Evolutionary conservation across 2,888 invertebrate genomes (phyloP), one percentile per base, ranked within the genome.

Genomic region (Bembecia ichneumoniformis): DNA sequence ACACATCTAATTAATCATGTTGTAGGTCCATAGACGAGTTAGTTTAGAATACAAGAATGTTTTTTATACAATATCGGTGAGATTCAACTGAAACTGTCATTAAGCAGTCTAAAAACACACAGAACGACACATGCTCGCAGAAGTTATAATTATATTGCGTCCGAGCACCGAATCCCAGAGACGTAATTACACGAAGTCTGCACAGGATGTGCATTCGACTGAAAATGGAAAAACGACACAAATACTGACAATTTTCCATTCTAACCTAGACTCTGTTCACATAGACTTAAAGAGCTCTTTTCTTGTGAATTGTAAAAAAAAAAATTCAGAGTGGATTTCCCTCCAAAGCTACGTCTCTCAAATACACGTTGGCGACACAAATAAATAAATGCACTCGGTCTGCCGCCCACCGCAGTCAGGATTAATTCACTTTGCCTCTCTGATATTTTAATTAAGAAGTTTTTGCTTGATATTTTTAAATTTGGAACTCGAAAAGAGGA

Each of bases 131-230:
- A 44, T 44, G 44, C 63, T 59, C 60, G 63, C 60, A 61, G 59
- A 67, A 70, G 68, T 71, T 71, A 72, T 73, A 75, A 75, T 74
- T 71, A 69, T 64, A 64, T 60, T 66, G 68, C 58, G 59, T 63
- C 62, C 62, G 62, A 66, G 63, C 58, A 61, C 66, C 62, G 60
- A 64, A 69, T 71, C 68, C 64, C 64, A 57, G 66, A 64, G 64
- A 66, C 58, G 68, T 71, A 78, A 81, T 79, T 78, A 77, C 70
- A 76, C 74, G 71, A 73, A 77, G 72, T 79, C 71, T 74, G 74
- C 71, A 66, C 72, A 69, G 72, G 68, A 69, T 68, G 65, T 65
- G 59, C 63, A 61, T 59, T 55, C 56, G 61, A 56, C 46, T 43
- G 48, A 47, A 64, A 66, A 59, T 63, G 60, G 63, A 62, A 58